Percentiles rank a stretch among this genome's conserved stretches.
Conservation (phyloP, 2,797 vertebrate species). For the Spondyliosoma cantharus region DNA sequence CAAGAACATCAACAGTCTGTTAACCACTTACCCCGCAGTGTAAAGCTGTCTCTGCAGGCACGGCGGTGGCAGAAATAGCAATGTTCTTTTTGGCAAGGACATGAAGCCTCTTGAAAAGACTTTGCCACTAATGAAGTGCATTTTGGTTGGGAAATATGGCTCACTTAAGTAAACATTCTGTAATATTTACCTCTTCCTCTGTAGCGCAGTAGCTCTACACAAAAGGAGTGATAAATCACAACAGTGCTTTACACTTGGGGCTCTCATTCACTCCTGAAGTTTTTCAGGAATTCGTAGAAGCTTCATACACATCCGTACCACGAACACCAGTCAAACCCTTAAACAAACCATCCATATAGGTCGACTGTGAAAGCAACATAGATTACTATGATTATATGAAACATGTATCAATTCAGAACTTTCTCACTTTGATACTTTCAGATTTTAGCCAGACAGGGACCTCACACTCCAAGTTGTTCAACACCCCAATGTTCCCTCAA, state of each 20-base stretch:
- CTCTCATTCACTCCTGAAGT: neutral
- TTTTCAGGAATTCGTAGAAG: neutral
- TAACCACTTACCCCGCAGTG: slow-evolving; percentile 33
- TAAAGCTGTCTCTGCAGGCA: slow-evolving; percentile 45
- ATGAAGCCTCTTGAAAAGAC: slow-evolving; percentile 35
- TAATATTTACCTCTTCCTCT: slow-evolving; percentile 15
- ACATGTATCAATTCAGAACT: neutral
- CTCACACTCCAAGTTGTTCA: slow-evolving; percentile 36
- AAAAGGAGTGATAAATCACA: neutral
- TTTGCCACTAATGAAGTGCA: slow-evolving; percentile 32
- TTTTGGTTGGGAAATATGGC: slow-evolving; percentile 18
- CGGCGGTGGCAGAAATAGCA: slow-evolving; percentile 47
- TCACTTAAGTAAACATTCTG: slow-evolving; percentile 19
- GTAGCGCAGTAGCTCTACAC: neutral
- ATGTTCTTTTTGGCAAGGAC: slow-evolving; percentile 44
- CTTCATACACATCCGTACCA: neutral
- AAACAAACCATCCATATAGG: neutral
- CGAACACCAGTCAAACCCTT: neutral
- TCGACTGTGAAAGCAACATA: too few relatives aligned
- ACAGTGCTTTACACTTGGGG: neutral
- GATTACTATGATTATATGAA: too few relatives aligned
- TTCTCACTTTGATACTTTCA: slow-evolving; percentile 13
- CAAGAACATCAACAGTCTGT: slow-evolving; percentile 39
- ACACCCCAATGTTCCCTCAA: slow-evolving; percentile 18
- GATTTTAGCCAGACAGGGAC: slow-evolving; percentile 16